A percentile compares a stretch with the other conserved stretches of the same genome.
These are phyloP conservation scores for Chaetura pelagica DNA, from an alignment of 2,113 vertebrate species.

Conservation along the genomic window DNA sequence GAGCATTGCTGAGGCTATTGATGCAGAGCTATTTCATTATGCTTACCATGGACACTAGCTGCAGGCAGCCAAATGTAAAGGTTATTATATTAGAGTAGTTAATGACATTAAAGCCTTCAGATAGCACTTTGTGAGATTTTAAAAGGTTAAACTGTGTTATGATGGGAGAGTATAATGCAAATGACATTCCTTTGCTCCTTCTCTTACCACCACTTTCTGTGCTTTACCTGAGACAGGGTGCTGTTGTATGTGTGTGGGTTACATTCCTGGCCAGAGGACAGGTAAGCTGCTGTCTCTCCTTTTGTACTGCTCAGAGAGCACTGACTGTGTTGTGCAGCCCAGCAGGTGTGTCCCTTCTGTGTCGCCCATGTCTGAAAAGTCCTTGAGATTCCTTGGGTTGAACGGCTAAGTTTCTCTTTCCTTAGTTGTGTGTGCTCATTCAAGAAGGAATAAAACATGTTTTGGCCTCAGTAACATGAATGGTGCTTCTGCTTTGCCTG, in stretches of 20 bases:
- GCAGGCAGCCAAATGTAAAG: not conserved
- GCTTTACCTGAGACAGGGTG: not conserved
- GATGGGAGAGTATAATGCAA: not conserved
- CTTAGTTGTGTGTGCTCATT: rapidly evolving
- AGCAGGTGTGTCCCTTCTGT: not conserved
- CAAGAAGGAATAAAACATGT: not conserved
- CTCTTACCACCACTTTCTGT: not conserved
- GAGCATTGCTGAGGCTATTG: not conserved
- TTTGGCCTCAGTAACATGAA: not conserved
- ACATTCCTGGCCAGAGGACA: not conserved
- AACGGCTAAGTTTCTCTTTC: not conserved
- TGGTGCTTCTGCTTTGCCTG: not conserved
- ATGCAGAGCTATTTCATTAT: not conserved
- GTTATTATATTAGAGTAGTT: not conserved
- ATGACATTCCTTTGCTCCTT: not conserved
- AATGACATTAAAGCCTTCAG: not conserved
- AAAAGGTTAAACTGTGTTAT: not conserved
- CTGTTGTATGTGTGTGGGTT: not conserved
- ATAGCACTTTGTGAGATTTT: not conserved
- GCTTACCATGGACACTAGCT: not conserved
- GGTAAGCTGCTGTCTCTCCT: not conserved
- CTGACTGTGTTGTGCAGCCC: not conserved
- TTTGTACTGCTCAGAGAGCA: not conserved
- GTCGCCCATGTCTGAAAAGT: not conserved
- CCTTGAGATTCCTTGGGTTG: not conserved